phyloP scores from a whole-genome alignment of 2,113 vertebrate species.

The Dascyllus trimaculatus region DNA sequence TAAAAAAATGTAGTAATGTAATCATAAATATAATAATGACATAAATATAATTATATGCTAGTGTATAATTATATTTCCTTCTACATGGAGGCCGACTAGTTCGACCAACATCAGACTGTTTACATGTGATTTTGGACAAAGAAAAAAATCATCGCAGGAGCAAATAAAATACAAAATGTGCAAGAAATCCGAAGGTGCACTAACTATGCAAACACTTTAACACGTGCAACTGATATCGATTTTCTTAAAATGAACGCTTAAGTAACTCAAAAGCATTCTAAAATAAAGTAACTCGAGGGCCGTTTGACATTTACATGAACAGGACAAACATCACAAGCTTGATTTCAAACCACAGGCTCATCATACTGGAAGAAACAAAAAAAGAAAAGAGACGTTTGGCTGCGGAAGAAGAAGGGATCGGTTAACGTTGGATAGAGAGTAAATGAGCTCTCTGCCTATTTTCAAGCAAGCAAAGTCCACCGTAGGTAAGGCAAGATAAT shows the following conservation, averaged over 20 bases:
- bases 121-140: conserved; percentile 14
- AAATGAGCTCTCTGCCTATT: background rate
- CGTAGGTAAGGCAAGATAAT: conserved; percentile 66
- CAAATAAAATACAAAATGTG: conserved; percentile 61
- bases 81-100: conserved; percentile 4
- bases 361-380: conserved; percentile 17
- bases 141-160: conserved; percentile 6
- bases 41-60: conserved; percentile 36
- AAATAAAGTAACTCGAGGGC: conserved; percentile 35
- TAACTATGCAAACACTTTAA: conserved; percentile 23
- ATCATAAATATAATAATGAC: conserved; percentile 48
- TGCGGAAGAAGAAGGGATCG: background rate
- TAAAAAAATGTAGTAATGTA: background rate
- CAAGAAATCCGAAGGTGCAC: conserved; percentile 53
- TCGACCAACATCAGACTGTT: conserved; percentile 2
- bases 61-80: conserved; percentile 23
- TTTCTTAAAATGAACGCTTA: conserved; percentile 29
- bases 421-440: conserved; percentile 4
- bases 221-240: conserved; percentile 29
- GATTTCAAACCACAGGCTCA: conserved; percentile 51
- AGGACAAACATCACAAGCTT: conserved; percentile 12
- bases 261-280: conserved; percentile 12
- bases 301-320: conserved; percentile 18
- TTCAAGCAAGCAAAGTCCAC: conserved; percentile 30
- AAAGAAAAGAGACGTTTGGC: conserved; percentile 6